Conservation (phyloP, 2,888 invertebrate species). For the Diloba caeruleocephala region DNA sequence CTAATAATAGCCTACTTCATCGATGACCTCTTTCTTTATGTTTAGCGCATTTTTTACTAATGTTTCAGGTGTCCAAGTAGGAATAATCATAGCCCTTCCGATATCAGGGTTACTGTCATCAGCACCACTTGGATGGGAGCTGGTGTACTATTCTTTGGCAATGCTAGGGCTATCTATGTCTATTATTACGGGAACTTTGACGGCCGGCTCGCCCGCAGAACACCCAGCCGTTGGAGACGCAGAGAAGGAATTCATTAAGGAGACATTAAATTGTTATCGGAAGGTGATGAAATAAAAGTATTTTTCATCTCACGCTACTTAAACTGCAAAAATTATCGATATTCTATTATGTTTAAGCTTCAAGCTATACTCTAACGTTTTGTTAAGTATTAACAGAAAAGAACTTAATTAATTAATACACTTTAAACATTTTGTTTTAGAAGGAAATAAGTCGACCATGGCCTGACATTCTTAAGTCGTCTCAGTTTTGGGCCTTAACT, state of each 20-base stretch:
- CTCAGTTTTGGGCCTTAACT: slow-evolving; percentile 71
- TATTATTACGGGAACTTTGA: slow-evolving; percentile 69
- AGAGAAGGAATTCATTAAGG: slow-evolving; percentile 77
- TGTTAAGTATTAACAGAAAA: too few species aligned
- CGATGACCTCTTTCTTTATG: background rate
- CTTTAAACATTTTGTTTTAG: slow-evolving; percentile 61
- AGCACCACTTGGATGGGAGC: slow-evolving; percentile 76
- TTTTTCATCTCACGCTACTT: too few species aligned
- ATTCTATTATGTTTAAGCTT: too few species aligned
- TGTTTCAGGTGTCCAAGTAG: slow-evolving; percentile 68
- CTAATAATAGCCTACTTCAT: background rate
- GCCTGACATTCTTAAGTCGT: slow-evolving; percentile 66
- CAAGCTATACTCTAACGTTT: too few species aligned
- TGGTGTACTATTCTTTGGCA: slow-evolving; percentile 75
- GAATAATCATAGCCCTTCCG: slow-evolving; percentile 72
- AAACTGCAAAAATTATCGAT: too few species aligned
- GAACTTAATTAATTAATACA: background rate
- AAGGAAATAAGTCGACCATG: slow-evolving; percentile 69
- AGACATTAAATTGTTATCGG: slow-evolving; percentile 61
- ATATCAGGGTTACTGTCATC: slow-evolving; percentile 66
- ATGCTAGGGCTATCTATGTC: slow-evolving; percentile 75
- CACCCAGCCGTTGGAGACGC: slow-evolving; percentile 78
- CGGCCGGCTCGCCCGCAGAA: slow-evolving; percentile 69
- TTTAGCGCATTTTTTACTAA: background rate
- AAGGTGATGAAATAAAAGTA: slow-evolving; percentile 50